phyloP scores from a whole-genome alignment of 2,797 vertebrate genomes.

The Merluccius polli region DNA sequence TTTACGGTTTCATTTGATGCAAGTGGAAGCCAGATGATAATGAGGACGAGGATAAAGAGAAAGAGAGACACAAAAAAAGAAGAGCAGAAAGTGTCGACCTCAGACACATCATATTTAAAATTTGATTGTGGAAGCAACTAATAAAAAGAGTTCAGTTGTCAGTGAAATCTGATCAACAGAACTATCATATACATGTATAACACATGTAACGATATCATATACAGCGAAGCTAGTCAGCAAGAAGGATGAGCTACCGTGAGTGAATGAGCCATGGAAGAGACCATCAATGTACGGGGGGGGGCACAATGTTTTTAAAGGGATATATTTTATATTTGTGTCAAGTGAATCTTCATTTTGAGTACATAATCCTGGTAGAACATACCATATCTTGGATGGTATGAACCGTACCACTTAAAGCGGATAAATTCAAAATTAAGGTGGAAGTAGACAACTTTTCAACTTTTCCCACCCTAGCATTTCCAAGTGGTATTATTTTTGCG shows the following conservation, averaged over 20 bases:
- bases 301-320: neutral
- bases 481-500: too few relatives aligned
- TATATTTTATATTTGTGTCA: neutral
- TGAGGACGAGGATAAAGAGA: too few relatives aligned
- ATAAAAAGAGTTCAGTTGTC: neutral
- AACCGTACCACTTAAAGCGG: too few relatives aligned
- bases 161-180: neutral
- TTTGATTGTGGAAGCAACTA: neutral
- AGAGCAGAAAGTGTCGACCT: slow-evolving; percentile 39
- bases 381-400: neutral
- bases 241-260: neutral
- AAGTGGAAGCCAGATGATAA: too few relatives aligned
- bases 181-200: neutral
- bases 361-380: too few relatives aligned
- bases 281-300: neutral
- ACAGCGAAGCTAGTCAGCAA: neutral
- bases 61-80: too few relatives aligned
- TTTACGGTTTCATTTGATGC: too few relatives aligned
- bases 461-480: too few relatives aligned
- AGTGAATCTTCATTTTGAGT: neutral
- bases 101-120: slow-evolving; percentile 61
- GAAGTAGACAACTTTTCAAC: too few relatives aligned
- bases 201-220: neutral
- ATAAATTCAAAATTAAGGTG: too few relatives aligned
- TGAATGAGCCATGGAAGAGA: too few relatives aligned